Evolutionary conservation across 2,113 vertebrate species (phyloP), one percentile per base, ranked within the genome.

Genomic region (Podarcis raffonei): DNA sequence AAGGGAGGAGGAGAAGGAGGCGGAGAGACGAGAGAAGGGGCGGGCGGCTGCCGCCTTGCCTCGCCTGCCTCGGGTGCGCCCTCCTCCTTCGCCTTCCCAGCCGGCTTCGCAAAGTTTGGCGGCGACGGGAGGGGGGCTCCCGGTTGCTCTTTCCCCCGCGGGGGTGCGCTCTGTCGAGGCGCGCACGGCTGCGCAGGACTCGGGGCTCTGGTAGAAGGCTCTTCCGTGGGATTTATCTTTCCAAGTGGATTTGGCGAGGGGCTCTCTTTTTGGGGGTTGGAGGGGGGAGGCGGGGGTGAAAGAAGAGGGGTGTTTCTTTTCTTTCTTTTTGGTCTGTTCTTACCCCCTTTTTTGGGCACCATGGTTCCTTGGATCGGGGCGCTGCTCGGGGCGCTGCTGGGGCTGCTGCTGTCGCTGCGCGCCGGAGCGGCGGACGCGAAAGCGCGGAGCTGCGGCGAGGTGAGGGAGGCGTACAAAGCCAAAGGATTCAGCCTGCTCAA

Each of bases 401-500:
- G 84, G 88, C 79, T 85, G 71, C 23, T n/a, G 27, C 89, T 62
- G 74, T 95, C 93, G 84, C 95, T 97, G 62, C 95, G 97, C 35
- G 95, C 96, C 32, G 92, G 94, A 80, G 97, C 95, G 65, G 96
- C 97, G 77, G 98, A 98, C 87, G 94, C 97, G 75, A 98, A 97
- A 93, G 96, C 97, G 59, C 96, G 98, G 94, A 98, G 98, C 96
- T 99, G 98, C 97, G 95, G 97, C 87, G 98, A 98, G 95, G 98
- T 98, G 96, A 96, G 97, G 91, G 98, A 98, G 92, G 98, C 98
- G 83, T 98, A 98, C 87, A 86, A 93, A 32, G 97, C 95, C 82
- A 98, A 97, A 95, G 98, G 98, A 90, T 99, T 98, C 97, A 98
- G 97, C 96, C 96, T 98, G 94, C 92, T 94, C 93, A 97, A 97